Conservation (phyloP, 2,888 invertebrate species). For the Dasypogon diadema region DNA sequence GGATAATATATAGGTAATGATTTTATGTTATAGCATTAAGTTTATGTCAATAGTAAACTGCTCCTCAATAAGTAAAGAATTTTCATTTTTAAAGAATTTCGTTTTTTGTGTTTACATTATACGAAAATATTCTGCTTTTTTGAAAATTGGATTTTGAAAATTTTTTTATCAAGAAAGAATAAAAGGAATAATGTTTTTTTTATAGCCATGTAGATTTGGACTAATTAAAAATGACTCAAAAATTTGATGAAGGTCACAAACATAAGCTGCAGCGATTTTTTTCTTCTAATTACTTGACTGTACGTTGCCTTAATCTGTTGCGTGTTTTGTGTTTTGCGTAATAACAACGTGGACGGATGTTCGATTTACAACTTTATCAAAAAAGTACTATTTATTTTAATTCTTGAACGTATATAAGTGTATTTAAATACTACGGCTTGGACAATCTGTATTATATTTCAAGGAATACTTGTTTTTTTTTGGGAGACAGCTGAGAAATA, state of each 20-base stretch:
- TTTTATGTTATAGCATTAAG: slow-evolving; percentile 44
- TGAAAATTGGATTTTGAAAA: background rate
- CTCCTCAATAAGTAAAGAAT: slow-evolving; percentile 15
- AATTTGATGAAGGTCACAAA: slow-evolving; percentile 14
- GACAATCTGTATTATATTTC: slow-evolving; percentile 15
- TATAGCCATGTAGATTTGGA: background rate
- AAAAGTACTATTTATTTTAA: background rate
- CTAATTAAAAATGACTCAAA: background rate
- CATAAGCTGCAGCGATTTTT: background rate
- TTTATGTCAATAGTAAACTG: slow-evolving; percentile 45
- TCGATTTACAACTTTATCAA: background rate
- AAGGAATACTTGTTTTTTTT: background rate
- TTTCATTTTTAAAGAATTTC: slow-evolving; percentile 5
- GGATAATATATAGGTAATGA: slow-evolving; percentile 35
- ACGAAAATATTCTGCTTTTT: slow-evolving; percentile 42
- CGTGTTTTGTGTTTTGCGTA: slow-evolving; percentile 1
- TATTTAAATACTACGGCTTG: slow-evolving; percentile 15
- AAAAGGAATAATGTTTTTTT: background rate
- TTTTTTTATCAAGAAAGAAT: background rate
- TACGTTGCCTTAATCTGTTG: background rate
- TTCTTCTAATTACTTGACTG: background rate
- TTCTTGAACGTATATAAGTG: slow-evolving; percentile 15
- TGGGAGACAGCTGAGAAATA: background rate
- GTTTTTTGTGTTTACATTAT: background rate
- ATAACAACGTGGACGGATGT: slow-evolving; percentile 36